Conservation (phyloP, 1,140 invertebrate genomes). For the Drosophila teissieri region DNA sequence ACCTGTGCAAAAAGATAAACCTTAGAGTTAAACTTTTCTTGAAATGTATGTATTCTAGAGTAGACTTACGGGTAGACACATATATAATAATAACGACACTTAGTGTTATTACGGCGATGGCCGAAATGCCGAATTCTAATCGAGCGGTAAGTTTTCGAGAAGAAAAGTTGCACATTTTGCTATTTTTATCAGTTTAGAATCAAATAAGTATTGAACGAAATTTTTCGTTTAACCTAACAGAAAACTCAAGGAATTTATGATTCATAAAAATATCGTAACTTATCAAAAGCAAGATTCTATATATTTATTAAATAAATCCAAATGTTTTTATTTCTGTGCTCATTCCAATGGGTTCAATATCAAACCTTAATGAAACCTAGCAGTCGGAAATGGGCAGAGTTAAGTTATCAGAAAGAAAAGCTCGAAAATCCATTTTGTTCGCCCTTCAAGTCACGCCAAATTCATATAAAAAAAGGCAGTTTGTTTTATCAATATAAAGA, state of each 20-base stretch:
- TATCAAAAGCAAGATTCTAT: too few species aligned
- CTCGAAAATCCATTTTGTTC: constrained; percentile 78
- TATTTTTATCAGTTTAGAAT: background rate
- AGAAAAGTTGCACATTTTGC: background rate
- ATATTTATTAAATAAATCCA: too few species aligned
- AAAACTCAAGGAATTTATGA: background rate
- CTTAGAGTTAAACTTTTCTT: too few species aligned
- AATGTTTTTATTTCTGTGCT: too few species aligned
- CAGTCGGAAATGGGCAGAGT: constrained; percentile 66
- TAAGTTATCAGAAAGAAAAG: constrained; percentile 45
- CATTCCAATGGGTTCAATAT: background rate
- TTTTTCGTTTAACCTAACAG: background rate
- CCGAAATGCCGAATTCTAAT: background rate
- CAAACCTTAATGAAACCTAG: constrained; percentile 65
- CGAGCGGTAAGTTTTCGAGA: background rate
- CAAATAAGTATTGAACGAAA: background rate
- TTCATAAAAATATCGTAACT: background rate
- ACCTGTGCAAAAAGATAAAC: background rate
- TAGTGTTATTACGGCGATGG: background rate
- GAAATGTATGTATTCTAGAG: background rate
- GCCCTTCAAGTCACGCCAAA: too few species aligned
- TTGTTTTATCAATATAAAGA: too few species aligned
- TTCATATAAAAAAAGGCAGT: too few species aligned
- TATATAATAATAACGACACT: background rate
- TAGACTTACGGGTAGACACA: background rate